Conservation (phyloP, 2,797 vertebrate species). For the Galagoides demidoff region DNA sequence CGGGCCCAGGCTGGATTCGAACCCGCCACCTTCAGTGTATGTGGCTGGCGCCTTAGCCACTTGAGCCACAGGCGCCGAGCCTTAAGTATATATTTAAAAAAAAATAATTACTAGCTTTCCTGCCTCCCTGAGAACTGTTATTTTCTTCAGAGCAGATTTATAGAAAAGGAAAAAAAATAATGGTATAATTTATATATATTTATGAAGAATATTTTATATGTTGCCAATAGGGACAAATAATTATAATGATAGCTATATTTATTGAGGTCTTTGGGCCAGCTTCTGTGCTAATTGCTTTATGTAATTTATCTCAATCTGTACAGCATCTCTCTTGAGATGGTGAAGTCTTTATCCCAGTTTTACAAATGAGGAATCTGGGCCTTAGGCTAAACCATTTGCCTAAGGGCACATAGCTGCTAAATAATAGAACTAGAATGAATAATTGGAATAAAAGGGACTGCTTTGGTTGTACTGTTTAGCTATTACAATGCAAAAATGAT, state of each 20-base stretch:
- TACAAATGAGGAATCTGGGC: slow-evolving; percentile 27
- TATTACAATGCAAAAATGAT: neutral
- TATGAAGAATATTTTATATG: slow-evolving; percentile 34
- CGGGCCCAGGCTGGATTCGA: too few relatives aligned
- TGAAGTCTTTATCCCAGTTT: slow-evolving; percentile 51
- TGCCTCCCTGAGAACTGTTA: slow-evolving; percentile 4
- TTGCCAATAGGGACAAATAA: slow-evolving; percentile 33
- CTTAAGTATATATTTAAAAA: too few relatives aligned
- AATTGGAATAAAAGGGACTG: neutral
- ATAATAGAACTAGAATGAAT: neutral
- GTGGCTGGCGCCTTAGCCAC: too few relatives aligned
- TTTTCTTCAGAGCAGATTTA: slow-evolving; percentile 53
- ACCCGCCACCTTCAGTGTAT: too few relatives aligned
- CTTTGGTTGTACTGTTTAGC: neutral
- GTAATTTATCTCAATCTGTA: slow-evolving; percentile 42
- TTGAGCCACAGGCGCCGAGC: too few relatives aligned
- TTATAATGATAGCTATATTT: slow-evolving; percentile 31
- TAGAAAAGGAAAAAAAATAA: neutral
- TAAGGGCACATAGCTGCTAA: neutral
- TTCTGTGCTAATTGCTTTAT: slow-evolving; percentile 59
- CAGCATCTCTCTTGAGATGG: slow-evolving; percentile 40
- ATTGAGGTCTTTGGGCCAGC: slow-evolving; percentile 54
- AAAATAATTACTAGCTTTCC: neutral
- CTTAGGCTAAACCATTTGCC: neutral
- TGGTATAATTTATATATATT: neutral